Base-by-base conservation (phyloP, 2,888 invertebrate species). In the Brachylomia viminalis region DNA sequence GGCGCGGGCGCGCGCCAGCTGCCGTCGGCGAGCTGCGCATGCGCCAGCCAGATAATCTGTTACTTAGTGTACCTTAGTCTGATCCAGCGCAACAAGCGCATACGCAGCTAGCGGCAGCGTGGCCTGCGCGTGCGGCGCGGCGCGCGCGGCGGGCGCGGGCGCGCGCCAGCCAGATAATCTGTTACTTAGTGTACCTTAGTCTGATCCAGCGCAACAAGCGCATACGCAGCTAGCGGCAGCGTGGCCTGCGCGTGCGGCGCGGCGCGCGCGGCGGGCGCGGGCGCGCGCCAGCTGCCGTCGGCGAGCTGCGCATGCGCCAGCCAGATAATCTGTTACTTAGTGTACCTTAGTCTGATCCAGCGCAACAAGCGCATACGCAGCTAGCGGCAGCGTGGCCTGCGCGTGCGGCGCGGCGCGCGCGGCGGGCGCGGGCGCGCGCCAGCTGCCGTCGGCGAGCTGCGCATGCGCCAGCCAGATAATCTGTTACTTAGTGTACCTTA, bases 41-140 rank as follows among this genome's bases (percentile, higher is more conserved):
- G 94, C 23, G 98, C 96, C 76, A 99, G 95, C 98, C 98, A 99
- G 72, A n/a, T n/a, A n/a, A n/a, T n/a, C n/a, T n/a, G n/a, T n/a
- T n/a, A n/a, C n/a, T n/a, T 38, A 38, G 42, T 42, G 10, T 10
- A 42, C 96, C 93, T 95, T 94, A 33, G 93, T 97, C 92, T 98
- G 98, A 27, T 98, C 95, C 83, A 99, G 97, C 0, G 98, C 97
- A 42, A 98, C 96, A 0, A 98, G 94, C 0, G 98, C 98, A 91
- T 98, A 98, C 0, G 99, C 98, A 0, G 99, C 98, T 23, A 99
- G 95, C 0, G 98, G 98, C 52, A 98, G 70, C 2, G 92, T 87
- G 1, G 89, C 86, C 83, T 95, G 95, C 38, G 95, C 95, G 38
- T 91, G 91, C 2, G 94, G 94, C 77, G 91, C 95, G 91, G 91